Conservation (phyloP, 2,888 invertebrate species). For the Nephrotoma flavescens region DNA sequence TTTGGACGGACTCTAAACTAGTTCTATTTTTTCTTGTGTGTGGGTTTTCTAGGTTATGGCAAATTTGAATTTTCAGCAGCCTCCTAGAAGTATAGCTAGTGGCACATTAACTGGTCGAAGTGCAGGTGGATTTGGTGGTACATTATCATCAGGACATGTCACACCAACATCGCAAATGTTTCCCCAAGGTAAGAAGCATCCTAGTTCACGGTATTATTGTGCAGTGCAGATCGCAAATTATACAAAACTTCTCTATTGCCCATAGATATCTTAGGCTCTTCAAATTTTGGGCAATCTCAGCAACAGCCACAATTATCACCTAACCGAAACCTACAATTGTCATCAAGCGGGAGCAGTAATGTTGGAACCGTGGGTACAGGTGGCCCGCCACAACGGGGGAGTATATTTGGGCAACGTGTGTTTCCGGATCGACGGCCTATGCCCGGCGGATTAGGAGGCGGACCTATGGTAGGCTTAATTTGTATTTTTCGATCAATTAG, state of each 20-base stretch:
- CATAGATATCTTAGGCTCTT: slow-evolving; percentile 22
- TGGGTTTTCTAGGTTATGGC: slow-evolving; percentile 60
- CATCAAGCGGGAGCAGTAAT: slow-evolving; percentile 37
- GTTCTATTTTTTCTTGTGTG: background rate
- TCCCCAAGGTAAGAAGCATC: slow-evolving; percentile 23
- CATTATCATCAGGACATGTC: slow-evolving; percentile 59
- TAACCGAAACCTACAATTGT: slow-evolving; percentile 39
- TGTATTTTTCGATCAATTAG: background rate
- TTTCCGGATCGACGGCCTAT: slow-evolving; percentile 62
- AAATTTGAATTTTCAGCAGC: slow-evolving; percentile 82
- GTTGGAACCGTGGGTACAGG: slow-evolving; percentile 34
- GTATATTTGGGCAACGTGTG: slow-evolving; percentile 65
- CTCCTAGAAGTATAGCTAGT: slow-evolving; percentile 77
- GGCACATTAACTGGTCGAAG: slow-evolving; percentile 50
- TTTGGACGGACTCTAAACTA: background rate
- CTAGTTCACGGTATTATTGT: background rate
- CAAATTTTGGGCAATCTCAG: slow-evolving; percentile 33
- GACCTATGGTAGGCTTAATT: slow-evolving; percentile 25
- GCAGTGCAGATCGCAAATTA: background rate
- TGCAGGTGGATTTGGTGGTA: slow-evolving; percentile 47
- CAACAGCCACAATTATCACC: slow-evolving; percentile 41
- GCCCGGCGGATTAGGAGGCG: slow-evolving; percentile 30
- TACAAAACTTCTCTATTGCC: background rate
- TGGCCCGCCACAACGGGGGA: slow-evolving; percentile 40
- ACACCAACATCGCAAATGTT: slow-evolving; percentile 55